Evolutionary conservation across 2,888 invertebrate species (phyloP), one percentile per base, ranked within the genome.

Genomic region (Philaethria dido): DNA sequence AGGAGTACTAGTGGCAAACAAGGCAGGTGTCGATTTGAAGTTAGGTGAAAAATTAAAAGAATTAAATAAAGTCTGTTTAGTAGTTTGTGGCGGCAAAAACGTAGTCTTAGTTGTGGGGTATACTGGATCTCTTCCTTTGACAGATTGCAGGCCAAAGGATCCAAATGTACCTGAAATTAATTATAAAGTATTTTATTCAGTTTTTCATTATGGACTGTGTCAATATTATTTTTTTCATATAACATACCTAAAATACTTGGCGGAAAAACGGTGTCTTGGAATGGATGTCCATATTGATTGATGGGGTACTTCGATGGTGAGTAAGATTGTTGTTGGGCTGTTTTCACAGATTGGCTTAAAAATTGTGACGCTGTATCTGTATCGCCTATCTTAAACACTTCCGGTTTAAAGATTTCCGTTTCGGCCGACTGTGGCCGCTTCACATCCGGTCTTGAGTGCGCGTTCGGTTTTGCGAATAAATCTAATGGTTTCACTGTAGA

Each of bases 61-160:
- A 76, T 89, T 87, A 72, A 88, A 88, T 63, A 90, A 76, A 22
- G 89, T 86, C 70, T 91, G 89, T 72, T 89, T 89, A 14, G 89
- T 89, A 68, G 84, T 86, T 71, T 83, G 88, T 1, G 80, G 87
- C 44, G 86, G 89, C 71, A 85, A 78, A 79, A 81, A 93, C 59
- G 85, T 90, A 14, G 84, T 89, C 80, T 90, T 90, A 55, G 90
- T 85, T 20, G 83, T 77, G 61, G 84, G 84, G 77, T 81, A 88
- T 47, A 83, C 78, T 72, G 93, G 92, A 73, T 93, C 89, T 74
- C 93, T 85, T 70, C 91, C 91, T 80, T 94, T 93, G 13, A 93
- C 84, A 29, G 93, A 87, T 57, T 94, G 93, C 67, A 94, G 86
- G n/a, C 94, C 94, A 73, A 93, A 94, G 16, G 93, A 89, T 74